Base-by-base conservation (phyloP, 2,797 vertebrate species). In the Trachops cirrhosus region DNA sequence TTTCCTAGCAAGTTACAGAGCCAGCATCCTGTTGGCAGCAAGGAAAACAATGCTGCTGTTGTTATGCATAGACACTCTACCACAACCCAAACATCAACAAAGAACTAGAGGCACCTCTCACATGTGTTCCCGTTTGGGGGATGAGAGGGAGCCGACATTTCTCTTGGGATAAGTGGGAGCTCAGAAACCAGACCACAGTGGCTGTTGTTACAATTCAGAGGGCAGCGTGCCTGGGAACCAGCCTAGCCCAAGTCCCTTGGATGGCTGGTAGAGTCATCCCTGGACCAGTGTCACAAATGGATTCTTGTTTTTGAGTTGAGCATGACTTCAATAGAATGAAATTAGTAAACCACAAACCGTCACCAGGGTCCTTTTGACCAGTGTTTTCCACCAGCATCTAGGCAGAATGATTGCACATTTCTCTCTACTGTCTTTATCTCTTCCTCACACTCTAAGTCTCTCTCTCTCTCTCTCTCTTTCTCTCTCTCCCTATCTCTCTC, bases 301-400 rank as follows among this genome's bases (percentile, higher is more conserved):
- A 96, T 97, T 84, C 71, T 89, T 85, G 92, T 68, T 89, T 89
- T 90, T 80, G 59, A 89, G 41, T 86, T 74, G 89, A 57, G 64
- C 54, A 52, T 94, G 83, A 86, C 90, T 91, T 95, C 50, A 57
- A 62, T 4, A 84, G 96, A 96, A 96, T 37, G 80, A 88, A 94
- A 54, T 98, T 96, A 95, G 80, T 87, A 97, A 98, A 93, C n/a
- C 34, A 74, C 96, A 95, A 98, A 96, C 93, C 29, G 71, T 93
- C 62, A 9, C 70, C 59, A 93, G 91, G 50, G 79, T 50, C 29
- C 50, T 79, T 93, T 78, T 32, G 22, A 91, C 82, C 64, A 50
- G 6, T 94, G 24, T 68, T 59, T 96, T 94, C 89, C 93, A 87
- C 94, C 71, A 96, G 93, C 95, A 94, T 84, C 83, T 44, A 24